These are phyloP conservation scores for Leptothorax acervorum DNA, from an alignment of 2,888 invertebrate genomes.

Conservation along the genomic window DNA sequence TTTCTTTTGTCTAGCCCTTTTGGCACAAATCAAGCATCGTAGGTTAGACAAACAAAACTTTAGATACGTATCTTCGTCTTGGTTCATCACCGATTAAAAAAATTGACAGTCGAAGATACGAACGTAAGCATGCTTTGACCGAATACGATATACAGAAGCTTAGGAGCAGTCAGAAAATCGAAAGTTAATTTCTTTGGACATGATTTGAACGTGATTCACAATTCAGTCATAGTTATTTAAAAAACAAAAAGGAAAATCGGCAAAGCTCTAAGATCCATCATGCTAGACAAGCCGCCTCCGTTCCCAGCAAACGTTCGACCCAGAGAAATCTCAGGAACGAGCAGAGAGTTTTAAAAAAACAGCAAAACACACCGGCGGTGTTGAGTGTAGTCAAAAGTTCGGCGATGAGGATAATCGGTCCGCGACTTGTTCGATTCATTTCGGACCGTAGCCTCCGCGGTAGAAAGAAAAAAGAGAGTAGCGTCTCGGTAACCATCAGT, in stretches of 20 bases:
- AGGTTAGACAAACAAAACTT: slow-evolving; percentile 45
- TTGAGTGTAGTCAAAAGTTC: slow-evolving; percentile 1
- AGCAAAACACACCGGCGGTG: slow-evolving; percentile 3
- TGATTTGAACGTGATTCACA: slow-evolving; percentile 23
- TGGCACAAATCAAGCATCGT: slow-evolving; percentile 46
- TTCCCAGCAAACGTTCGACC: slow-evolving; percentile 53
- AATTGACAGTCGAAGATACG: slow-evolving; percentile 38
- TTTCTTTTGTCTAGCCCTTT: slow-evolving; percentile 35
- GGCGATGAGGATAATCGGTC: slow-evolving; percentile 28
- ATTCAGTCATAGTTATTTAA: slow-evolving; percentile 33
- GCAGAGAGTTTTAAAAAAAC: slow-evolving; percentile 28
- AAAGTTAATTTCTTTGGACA: slow-evolving; percentile 25
- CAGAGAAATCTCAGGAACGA: slow-evolving; percentile 44
- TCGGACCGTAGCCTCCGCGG: slow-evolving; percentile 24
- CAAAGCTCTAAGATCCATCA: slow-evolving; percentile 35
- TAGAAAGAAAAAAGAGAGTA: slow-evolving; percentile 52
- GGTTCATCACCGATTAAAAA: slow-evolving; percentile 27
- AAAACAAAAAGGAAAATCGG: slow-evolving; percentile 6
- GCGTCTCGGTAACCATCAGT: slow-evolving; percentile 60
- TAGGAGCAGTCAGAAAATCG: slow-evolving; percentile 17
- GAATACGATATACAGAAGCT: slow-evolving; percentile 15
- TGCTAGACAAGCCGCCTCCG: slow-evolving; percentile 48
- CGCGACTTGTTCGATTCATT: slow-evolving; percentile 34
- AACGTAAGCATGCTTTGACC: slow-evolving; percentile 39
- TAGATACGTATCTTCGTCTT: slow-evolving; percentile 25